Conservation (phyloP, 1,140 invertebrate genomes). For the Zaprionus capensis region DNA sequence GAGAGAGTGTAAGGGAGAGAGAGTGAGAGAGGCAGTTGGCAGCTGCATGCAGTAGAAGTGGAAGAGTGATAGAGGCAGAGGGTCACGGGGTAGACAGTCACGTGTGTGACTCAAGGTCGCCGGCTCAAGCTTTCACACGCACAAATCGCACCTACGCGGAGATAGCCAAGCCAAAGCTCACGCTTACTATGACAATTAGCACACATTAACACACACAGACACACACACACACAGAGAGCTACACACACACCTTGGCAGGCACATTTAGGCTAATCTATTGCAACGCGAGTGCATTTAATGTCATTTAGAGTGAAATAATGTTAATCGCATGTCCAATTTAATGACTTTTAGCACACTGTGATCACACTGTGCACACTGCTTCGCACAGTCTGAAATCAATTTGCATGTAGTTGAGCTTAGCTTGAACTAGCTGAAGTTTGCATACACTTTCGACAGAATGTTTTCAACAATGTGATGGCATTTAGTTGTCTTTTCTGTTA, state of each 20-base stretch:
- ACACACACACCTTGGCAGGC: not conserved
- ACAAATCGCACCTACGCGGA: not conserved
- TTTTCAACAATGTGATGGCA: too few species aligned
- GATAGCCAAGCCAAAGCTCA: conserved; percentile 20
- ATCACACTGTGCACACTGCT: conserved; percentile 22
- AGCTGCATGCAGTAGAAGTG: not conserved
- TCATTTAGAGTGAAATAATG: conserved; percentile 73
- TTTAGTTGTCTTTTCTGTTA: too few species aligned
- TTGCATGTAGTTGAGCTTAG: conserved; percentile 43
- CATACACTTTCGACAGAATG: too few species aligned
- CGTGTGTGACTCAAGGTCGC: conserved; percentile 17
- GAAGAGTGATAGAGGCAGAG: not conserved
- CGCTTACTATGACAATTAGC: conserved; percentile 4
- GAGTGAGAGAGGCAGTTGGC: not conserved
- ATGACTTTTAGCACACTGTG: conserved; percentile 62
- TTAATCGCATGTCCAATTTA: conserved; percentile 77
- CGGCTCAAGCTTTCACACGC: conserved; percentile 19
- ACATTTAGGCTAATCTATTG: conserved; percentile 54
- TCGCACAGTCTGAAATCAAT: conserved; percentile 22
- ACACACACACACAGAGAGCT: not conserved
- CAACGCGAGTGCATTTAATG: conserved; percentile 54
- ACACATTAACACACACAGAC: not conserved
- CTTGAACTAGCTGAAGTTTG: not conserved
- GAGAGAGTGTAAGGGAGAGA: not conserved
- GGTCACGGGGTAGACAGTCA: not conserved